A percentile compares a stretch with the other conserved stretches of the same genome.
Evolutionary conservation across 2,113 vertebrate species (phyloP).

Genomic region (human): GRCh38 chr2:220771001-220771500

Average conservation of each 20-base stretch:
- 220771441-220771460: neutral
- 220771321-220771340: neutral
- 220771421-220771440: neutral
- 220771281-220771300: neutral
- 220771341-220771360: neutral
- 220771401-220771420: neutral
- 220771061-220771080: neutral
- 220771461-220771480: neutral
- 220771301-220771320: neutral
- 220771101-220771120: neutral
- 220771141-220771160: neutral
- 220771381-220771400: neutral
- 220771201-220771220: neutral
- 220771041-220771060: neutral
- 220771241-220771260: neutral
- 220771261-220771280: neutral
- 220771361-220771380: neutral
- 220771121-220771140: neutral
- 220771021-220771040: neutral
- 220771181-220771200: neutral
- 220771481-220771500: constrained; percentile 15
- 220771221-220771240: neutral
- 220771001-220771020: neutral
- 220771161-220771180: neutral
- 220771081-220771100: neutral